These are phyloP conservation scores for Zootermopsis nevadensis DNA, from an alignment of 2,888 invertebrate genomes.

Conservation along the genomic window DNA sequence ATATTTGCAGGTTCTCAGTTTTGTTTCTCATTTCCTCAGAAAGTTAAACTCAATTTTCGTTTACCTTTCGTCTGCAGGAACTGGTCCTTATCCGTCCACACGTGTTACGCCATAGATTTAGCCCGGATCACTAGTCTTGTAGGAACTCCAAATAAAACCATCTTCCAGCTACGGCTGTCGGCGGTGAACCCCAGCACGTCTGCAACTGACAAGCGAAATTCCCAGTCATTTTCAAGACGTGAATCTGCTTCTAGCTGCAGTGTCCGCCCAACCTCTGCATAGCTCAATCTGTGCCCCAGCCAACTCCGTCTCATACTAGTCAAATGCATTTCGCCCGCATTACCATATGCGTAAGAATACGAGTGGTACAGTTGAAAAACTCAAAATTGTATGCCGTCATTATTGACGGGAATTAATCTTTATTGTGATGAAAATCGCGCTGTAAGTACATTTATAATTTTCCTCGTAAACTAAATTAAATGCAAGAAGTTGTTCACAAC, in stretches of 20 bases:
- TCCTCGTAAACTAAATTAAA: too few relatives aligned
- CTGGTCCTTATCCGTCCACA: neutral
- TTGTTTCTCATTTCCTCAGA: too few relatives aligned
- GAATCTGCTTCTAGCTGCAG: neutral
- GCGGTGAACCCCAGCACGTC: neutral
- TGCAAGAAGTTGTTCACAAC: too few relatives aligned
- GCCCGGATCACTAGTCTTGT: neutral
- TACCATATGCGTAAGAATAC: neutral
- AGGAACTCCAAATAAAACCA: conserved; percentile 1
- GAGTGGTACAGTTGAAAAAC: too few relatives aligned
- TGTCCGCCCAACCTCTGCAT: conserved; percentile 23
- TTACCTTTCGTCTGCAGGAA: too few relatives aligned
- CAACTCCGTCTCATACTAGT: neutral
- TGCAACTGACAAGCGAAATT: conserved; percentile 27
- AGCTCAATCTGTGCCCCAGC: neutral
- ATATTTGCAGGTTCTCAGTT: too few relatives aligned
- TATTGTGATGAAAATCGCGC: too few relatives aligned
- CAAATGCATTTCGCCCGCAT: conserved; percentile 1
- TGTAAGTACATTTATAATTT: too few relatives aligned
- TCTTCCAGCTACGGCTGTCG: conserved; percentile 13
- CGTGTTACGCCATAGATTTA: neutral
- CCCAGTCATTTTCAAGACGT: conserved; percentile 22
- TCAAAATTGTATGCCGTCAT: too few relatives aligned
- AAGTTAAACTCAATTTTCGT: too few relatives aligned
- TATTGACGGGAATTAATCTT: too few relatives aligned